phyloP scores from a whole-genome alignment of 2,113 vertebrate species.

The Lophius piscatorius region DNA sequence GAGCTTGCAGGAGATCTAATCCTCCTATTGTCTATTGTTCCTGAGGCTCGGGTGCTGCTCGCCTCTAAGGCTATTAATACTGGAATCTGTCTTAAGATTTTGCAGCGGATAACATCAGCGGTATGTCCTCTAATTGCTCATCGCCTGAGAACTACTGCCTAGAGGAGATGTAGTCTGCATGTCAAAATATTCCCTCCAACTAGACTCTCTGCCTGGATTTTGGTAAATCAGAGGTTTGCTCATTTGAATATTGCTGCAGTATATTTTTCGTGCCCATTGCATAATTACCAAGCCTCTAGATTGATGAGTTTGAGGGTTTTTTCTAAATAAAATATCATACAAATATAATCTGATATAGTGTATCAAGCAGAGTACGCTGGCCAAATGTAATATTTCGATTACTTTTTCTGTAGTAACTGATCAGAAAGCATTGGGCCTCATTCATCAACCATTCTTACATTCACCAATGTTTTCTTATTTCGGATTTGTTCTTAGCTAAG shows the following conservation, averaged over 20 bases:
- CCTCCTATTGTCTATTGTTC: constrained; percentile 24
- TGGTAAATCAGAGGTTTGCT: constrained; percentile 22
- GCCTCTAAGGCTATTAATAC: constrained; percentile 41
- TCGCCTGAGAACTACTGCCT: constrained; percentile 57
- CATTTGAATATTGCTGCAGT: constrained; percentile 36
- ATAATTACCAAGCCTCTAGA: constrained; percentile 16
- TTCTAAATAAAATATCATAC: too few relatives aligned
- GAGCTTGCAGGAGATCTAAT: constrained; percentile 11
- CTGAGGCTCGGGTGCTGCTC: constrained; percentile 41
- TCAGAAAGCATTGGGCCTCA: too few relatives aligned
- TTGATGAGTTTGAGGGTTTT: neutral
- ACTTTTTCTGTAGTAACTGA: too few relatives aligned
- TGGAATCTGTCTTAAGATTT: constrained; percentile 52
- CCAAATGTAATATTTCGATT: too few relatives aligned
- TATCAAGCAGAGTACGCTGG: too few relatives aligned
- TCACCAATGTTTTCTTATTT: too few relatives aligned
- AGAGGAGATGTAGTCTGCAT: constrained; percentile 55
- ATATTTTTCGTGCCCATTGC: neutral
- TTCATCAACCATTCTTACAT: too few relatives aligned
- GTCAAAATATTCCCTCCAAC: constrained; percentile 38
- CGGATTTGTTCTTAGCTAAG: too few relatives aligned
- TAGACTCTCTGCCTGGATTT: constrained; percentile 17
- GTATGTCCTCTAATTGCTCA: constrained; percentile 63
- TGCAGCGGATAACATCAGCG: constrained; percentile 46
- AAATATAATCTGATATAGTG: too few relatives aligned